These are phyloP conservation scores for Echinarachnius parma DNA, from an alignment of 53 echinoderm and acorn worm species.

Conservation along the genomic window DNA sequence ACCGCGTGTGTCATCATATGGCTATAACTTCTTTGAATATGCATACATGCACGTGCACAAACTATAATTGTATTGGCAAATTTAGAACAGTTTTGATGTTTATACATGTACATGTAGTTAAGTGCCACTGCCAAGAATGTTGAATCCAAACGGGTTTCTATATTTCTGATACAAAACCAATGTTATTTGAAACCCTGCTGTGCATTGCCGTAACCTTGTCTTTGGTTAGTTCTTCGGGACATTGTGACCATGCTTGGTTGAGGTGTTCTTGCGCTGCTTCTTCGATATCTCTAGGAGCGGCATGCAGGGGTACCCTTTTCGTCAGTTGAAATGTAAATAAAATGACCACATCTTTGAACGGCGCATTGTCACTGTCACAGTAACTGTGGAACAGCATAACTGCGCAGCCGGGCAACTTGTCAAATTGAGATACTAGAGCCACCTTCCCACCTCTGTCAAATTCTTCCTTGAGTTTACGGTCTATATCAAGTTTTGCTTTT, in stretches of 20 bases:
- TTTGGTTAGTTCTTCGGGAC: slow-evolving; percentile 45
- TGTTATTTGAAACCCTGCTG: slow-evolving; percentile 88
- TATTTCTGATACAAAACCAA: slow-evolving; percentile 53
- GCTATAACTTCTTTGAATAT: no score
- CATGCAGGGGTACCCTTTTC: background rate
- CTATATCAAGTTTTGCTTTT: slow-evolving; percentile 45
- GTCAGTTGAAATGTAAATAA: slow-evolving; percentile 66
- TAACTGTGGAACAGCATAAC: slow-evolving; percentile 82
- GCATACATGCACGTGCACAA: no score
- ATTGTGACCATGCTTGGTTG: slow-evolving; percentile 35
- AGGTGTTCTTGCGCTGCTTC: slow-evolving; percentile 22
- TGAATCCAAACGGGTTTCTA: no score
- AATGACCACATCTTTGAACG: slow-evolving; percentile 71
- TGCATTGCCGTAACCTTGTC: slow-evolving; percentile 81
- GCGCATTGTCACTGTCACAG: slow-evolving; percentile 90
- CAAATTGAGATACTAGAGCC: slow-evolving; percentile 59
- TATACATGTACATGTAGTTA: no score
- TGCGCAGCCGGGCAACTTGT: slow-evolving; percentile 74
- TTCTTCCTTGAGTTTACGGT: slow-evolving; percentile 11
- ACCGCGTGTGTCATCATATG: no score
- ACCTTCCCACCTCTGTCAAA: slow-evolving; percentile 43
- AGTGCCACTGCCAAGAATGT: no score
- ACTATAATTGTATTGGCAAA: no score
- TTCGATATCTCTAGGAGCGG: background rate
- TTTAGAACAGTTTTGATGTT: no score